A percentile compares a stretch with the other conserved stretches of the same genome.
These are phyloP conservation scores for Platichthys stellatus DNA, from an alignment of 2,113 vertebrate species.

Conservation along the genomic window DNA sequence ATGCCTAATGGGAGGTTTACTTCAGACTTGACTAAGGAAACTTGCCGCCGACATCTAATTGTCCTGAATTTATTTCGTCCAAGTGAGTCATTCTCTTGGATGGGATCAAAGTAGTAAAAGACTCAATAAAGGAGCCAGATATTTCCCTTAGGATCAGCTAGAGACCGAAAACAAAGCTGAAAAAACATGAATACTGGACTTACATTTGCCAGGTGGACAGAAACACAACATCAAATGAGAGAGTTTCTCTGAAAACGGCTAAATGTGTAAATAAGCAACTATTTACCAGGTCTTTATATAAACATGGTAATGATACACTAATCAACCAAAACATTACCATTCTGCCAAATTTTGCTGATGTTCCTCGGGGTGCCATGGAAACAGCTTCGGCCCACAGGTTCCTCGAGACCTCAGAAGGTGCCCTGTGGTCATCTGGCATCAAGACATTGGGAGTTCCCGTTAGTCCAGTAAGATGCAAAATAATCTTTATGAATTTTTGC, in stretches of 20 bases:
- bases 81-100: constrained; percentile 11
- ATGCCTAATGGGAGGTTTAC: constrained; percentile 1
- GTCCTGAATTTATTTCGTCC: constrained; percentile 18
- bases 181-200: not conserved
- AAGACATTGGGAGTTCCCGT: too few species aligned
- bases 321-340: not conserved
- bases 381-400: too few species aligned
- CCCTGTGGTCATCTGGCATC: too few species aligned
- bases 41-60: not conserved
- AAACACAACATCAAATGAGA: not conserved
- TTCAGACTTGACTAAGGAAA: constrained; percentile 2
- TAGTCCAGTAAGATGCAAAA: too few species aligned
- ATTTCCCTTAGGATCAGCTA: not conserved
- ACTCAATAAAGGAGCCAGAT: constrained; percentile 16
- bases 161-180: not conserved
- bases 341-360: too few species aligned
- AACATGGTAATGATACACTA: not conserved
- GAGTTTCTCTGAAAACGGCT: not conserved
- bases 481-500: too few species aligned
- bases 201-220: not conserved
- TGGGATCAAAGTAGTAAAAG: constrained; percentile 4
- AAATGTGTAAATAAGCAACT: not conserved
- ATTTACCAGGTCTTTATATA: not conserved
- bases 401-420: too few species aligned
- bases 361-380: too few species aligned